Evolutionary conservation across 2,797 vertebrate genomes (phyloP).

Genomic region (Sebastes itinus): DNA sequence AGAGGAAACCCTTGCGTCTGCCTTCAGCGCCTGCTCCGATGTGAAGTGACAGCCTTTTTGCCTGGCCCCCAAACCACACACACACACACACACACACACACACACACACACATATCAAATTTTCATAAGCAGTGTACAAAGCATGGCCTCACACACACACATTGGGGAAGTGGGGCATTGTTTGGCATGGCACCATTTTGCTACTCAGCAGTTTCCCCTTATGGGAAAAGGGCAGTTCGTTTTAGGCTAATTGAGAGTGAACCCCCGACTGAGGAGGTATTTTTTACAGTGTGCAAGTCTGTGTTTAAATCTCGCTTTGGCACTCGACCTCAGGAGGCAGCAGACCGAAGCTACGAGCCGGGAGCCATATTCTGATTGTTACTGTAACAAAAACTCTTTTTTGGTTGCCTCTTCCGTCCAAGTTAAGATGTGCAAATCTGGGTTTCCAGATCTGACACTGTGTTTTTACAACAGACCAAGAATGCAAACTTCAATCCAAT

Average conservation of each 20-base stretch:
- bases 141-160: conserved; percentile 32
- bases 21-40: conserved; percentile 41
- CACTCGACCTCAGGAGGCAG: conserved; percentile 16
- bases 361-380: not conserved
- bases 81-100: conserved; percentile 18
- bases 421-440: not conserved
- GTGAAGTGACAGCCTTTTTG: conserved; percentile 56
- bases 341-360: conserved; percentile 9
- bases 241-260: conserved; percentile 27
- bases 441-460: not conserved
- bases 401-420: not conserved
- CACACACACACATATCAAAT: conserved; percentile 31
- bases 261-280: not conserved
- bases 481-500: not conserved
- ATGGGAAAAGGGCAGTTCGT: conserved; percentile 1
- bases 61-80: conserved; percentile 15
- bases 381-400: conserved; percentile 6
- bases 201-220: conserved; percentile 45
- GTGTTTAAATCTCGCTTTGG: conserved; percentile 23
- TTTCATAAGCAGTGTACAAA: conserved; percentile 57
- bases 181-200: conserved; percentile 41
- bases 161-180: conserved; percentile 54
- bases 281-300: conserved; percentile 25
- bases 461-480: not conserved
- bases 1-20: conserved; percentile 58